Evolutionary conservation across 2,888 invertebrate species (phyloP), one percentile per base, ranked within the genome.

Genomic region (Drosophila paracracens): DNA sequence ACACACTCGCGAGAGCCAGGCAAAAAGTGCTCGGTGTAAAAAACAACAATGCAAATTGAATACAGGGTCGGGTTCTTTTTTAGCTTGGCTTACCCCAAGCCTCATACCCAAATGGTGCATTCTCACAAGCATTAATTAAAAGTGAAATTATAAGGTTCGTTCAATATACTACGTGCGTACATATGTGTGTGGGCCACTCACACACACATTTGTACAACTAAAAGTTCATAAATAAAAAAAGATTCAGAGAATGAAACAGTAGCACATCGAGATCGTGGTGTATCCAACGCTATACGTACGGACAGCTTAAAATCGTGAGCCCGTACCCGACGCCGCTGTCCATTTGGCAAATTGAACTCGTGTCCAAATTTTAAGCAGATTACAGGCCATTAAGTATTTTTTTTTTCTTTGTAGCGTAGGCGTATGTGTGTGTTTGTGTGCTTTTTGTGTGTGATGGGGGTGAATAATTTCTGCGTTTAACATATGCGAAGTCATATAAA

Each of bases 311-410:
- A 75, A 65, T 63, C 61, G 80, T 53, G 35, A 52, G 46, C 31
- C 53, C 64, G 56, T 43, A n/a, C 72, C 59, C 65, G 58, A 38
- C 61, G 25, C 59, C 48, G 54, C 61, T 71, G 78, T 72, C 87
- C 88, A 90, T 88, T 87, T 87, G 79, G 83, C 69, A 87, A 87
- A 87, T 87, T 87, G 90, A 90, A 83, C 88, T 87, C 87, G 70
- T 90, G 88, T 88, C 82, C 91, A 88, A 90, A 73, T 91, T 90
- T 91, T 90, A 90, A 90, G 90, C 91, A 89, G 91, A 90, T 90
- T 90, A 90, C 90, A 85, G 81, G 64, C 89, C 90, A 90, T 90
- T 91, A 91, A 91, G 84, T 85, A 89, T 88, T 84, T 83, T 83
- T 84, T 66, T 72, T 82, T 82, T 82, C 82, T 82, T 72, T 78